Evolutionary conservation across 2,888 invertebrate genomes (phyloP).

Genomic region (Andrena trimmerana): DNA sequence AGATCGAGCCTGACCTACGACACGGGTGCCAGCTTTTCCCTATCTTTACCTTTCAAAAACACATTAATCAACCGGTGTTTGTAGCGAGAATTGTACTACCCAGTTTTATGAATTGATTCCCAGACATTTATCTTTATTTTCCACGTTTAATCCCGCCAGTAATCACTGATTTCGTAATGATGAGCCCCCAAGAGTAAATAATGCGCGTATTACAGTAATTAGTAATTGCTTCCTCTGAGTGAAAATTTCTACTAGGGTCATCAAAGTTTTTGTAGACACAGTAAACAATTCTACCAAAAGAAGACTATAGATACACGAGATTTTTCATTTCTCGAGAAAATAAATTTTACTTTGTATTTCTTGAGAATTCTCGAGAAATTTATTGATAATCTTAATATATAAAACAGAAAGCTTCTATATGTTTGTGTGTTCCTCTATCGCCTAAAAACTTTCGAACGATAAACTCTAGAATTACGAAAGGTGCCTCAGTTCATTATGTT

Average conservation of each 20-base stretch:
- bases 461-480: too few relatives aligned
- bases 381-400: too few relatives aligned
- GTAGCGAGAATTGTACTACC: neutral
- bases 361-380: too few relatives aligned
- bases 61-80: neutral
- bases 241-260: neutral
- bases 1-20: neutral
- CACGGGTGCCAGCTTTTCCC: neutral
- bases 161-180: constrained; percentile 7
- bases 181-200: neutral
- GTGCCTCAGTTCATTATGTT: too few relatives aligned
- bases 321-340: neutral
- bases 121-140: neutral
- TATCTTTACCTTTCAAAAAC: neutral
- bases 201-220: neutral
- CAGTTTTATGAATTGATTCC: neutral
- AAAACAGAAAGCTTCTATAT: too few relatives aligned
- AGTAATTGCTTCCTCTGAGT: neutral
- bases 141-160: neutral
- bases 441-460: too few relatives aligned
- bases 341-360: neutral
- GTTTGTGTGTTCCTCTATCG: too few relatives aligned
- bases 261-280: neutral
- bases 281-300: neutral
- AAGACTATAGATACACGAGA: neutral